These are phyloP conservation scores for Odontamblyopus rebecca DNA, from an alignment of 2,797 vertebrate genomes.

Conservation along the genomic window DNA sequence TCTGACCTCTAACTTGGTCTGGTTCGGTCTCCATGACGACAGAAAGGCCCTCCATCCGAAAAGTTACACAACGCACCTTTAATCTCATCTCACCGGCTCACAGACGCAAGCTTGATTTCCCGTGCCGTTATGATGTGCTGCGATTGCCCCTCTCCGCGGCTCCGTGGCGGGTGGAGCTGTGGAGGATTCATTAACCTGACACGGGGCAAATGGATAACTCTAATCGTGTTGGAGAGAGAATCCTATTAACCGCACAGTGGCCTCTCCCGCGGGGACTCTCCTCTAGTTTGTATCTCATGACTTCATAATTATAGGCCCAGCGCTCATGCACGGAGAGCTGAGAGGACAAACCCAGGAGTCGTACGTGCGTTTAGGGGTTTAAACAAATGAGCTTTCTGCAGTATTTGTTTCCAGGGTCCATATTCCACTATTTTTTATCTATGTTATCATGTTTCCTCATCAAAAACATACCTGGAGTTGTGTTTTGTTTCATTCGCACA, in stretches of 20 bases:
- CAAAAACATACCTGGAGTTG: no score
- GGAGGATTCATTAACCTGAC: conserved; percentile 53
- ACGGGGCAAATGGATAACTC: conserved; percentile 54
- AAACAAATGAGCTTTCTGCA: no score
- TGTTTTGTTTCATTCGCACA: no score
- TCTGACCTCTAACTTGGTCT: no score
- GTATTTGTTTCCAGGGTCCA: no score
- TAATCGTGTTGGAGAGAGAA: conserved; percentile 57
- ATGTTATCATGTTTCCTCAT: no score
- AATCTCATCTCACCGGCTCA: conserved; percentile 6
- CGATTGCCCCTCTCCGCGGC: conserved; percentile 34
- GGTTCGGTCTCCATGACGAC: no score
- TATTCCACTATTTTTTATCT: no score
- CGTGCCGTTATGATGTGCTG: conserved; percentile 29
- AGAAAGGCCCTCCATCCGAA: no score
- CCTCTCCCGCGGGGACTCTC: conserved; percentile 33
- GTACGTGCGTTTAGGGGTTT: no score
- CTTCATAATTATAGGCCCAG: conserved; percentile 42
- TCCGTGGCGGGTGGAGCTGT: conserved; percentile 16
- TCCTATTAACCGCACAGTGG: conserved; percentile 46
- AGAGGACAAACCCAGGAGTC: no score
- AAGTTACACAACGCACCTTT: no score
- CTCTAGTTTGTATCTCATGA: conserved; percentile 40
- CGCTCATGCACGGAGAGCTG: conserved; percentile 21
- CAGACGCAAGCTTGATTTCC: conserved; percentile 29